A percentile compares a stretch with the other conserved stretches of the same genome.
Evolutionary conservation across 1,140 invertebrate genomes (phyloP).

Genomic region (Amyelois transitella): DNA sequence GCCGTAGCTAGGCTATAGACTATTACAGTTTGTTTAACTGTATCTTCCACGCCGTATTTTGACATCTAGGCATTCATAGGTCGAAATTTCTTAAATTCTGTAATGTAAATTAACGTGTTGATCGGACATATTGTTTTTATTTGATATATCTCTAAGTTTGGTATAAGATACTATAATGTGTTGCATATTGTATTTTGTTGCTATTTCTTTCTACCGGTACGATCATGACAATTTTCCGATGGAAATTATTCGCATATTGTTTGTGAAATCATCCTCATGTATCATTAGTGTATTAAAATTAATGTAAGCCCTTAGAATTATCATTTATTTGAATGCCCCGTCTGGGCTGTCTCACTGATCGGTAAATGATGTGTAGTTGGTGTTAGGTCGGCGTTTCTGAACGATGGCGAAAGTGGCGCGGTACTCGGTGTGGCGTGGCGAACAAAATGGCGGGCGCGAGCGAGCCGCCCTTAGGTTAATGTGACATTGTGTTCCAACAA

Average conservation of each 20-base stretch:
- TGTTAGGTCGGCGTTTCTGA: slow-evolving; percentile 15
- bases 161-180: not conserved
- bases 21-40: not conserved
- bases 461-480: slow-evolving; percentile 51
- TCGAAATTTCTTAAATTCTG: not conserved
- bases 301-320: slow-evolving; percentile 7
- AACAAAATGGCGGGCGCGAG: slow-evolving; percentile 4
- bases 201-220: not conserved
- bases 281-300: too few species aligned
- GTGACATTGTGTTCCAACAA: slow-evolving; percentile 60
- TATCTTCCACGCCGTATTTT: not conserved
- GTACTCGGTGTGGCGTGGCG: not conserved
- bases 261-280: too few species aligned
- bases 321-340: not conserved
- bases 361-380: slow-evolving; percentile 16
- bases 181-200: not conserved
- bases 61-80: not conserved
- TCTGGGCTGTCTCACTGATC: slow-evolving; percentile 30
- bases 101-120: too few species aligned
- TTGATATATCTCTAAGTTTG: not conserved
- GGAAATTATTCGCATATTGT: not conserved
- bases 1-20: not conserved
- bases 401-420: slow-evolving; percentile 17
- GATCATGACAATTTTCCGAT: not conserved
- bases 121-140: not conserved